Base-by-base conservation (phyloP, 2,888 invertebrate genomes). In the Sesia apiformis region DNA sequence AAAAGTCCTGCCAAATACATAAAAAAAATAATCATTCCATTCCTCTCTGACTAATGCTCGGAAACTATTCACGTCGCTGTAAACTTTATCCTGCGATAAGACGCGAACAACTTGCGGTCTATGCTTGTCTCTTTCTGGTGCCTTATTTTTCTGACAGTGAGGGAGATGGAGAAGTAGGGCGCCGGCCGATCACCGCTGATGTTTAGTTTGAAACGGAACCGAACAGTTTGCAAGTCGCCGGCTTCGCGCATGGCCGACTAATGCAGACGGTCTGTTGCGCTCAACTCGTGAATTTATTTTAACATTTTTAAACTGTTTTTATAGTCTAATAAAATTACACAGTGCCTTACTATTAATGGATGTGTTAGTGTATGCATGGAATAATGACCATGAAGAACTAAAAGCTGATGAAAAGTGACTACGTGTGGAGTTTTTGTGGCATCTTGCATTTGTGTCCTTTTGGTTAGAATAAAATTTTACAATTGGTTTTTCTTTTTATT, bases 191-290 rank as follows among this genome's bases (percentile, higher is more conserved):
- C 85, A 80, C 82, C 76, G 79, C 81, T 82, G 75, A 74, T 81
- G 82, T 81, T 76, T 80, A 78, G 81, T 77, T 81, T 71, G 76
- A 80, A 84, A 78, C 77, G 75, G 76, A 78, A 78, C 76, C 72
- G 76, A 84, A 79, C 87, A 88, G 88, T 89, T 87, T 85, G 87
- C 87, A 78, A 89, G 87, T 84, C 82, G 88, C 88, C 88, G 88
- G 88, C 87, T 76, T 59, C 76, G 85, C 74, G 87, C 81, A 68
- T 76, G 86, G 85, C 74, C 74, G 87, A 78, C 80, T 71, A 62
- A 74, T 69, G 82, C 81, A 77, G 71, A 78, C 80, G 77, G 85
- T 85, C 69, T 64, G 83, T 84, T 78, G 72, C 76, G 82, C 77
- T 83, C 81, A 78, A 83, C 72, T 76, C 78, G 81, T 79, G 75